Evolutionary conservation across 2,797 vertebrate genomes (phyloP), one percentile per base, ranked within the genome.

Genomic region (Thripadectes ignobilis): DNA sequence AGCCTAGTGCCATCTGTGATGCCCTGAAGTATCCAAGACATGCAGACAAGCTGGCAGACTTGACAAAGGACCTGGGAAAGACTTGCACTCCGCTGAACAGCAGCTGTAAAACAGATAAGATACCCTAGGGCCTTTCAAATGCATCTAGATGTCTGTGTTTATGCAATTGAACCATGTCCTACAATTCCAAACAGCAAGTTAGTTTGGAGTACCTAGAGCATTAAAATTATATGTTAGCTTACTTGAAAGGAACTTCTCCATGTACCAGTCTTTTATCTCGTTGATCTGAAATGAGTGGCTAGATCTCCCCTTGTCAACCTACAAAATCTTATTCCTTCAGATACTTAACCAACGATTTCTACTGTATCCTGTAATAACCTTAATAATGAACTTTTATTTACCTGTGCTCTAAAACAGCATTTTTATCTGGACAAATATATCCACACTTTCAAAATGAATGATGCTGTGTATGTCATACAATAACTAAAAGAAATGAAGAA

Each of bases 51-150:
- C 62, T 92, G 86, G 92, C 80, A 96, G 63, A 78, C 79, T 75
- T 88, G 62, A 92, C 46, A 65, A 75, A 94, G 67, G 62, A 92
- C 88, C 69, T 78, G 73, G 55, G 67, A 90, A 95, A 88, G 57
- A 81, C 79, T 61, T 89, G 57, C 29, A 52, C 49, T 92, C 65
- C 58, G 67, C 75, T 68, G 34, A 95, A 91, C 2, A 17, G 72
- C 94, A 95, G 89, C 62, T 72, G 49, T 83, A 92, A 89, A 89
- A 81, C 61, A 91, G 27, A 80, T 38, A 89, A 85, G 65, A 94
- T 79, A 85, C 91, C 93, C 89, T 39, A 81, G 75, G 85, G 89
- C 66, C 78, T 85, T 96, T 91, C 91, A 93, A 77, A 91, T 51
- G 68, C 58, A 92, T 91, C 82, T 81, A 93, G 75, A 85, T 81